Evolutionary conservation across 2,113 vertebrate genomes (phyloP), one percentile per base, ranked within the genome.

Genomic region (Orthonyx spaldingii): DNA sequence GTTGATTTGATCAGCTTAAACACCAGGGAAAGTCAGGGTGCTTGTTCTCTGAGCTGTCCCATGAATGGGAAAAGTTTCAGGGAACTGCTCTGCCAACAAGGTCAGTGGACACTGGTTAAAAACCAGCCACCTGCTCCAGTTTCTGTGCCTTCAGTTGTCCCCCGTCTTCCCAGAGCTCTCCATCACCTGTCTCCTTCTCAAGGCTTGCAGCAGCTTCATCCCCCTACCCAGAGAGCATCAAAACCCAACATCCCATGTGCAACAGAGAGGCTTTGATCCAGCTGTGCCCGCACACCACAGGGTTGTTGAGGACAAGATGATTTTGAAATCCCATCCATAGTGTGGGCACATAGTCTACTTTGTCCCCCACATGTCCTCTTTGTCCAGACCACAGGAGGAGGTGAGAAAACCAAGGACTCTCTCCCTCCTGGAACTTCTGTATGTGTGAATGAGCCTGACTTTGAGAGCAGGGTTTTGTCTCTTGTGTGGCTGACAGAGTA

Each of bases 81-180:
- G 32, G 42, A 86, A 8, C 20, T 76, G 16, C 37, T 88, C 57
- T 66, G 22, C 22, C n/a, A 66, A 27, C 26, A 41, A 23, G 30
- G 16, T 87, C 63, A 24, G 30, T 9, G 49, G 35, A 13, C 16
- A 6, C 7, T 69, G n/a, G 17, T 57, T 46, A 46, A 61, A 87
- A 56, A 1, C 0, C 19, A 60, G 28, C 19, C 1, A 1, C 32
- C 32, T 35, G 22, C 56, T 83, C 8, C 33, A 42, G 26, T 33
- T 82, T 39, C 49, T 83, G n/a, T 86, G 32, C 44, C 44, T 47
- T 49, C 30, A 8, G 21, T 6, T 65, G 41, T 27, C 30, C 7
- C 5, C 4, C 7, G 4, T 44, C 24, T 37, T 50, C n/a, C 44
- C 35, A 44, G 12, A 74, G n/a, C 49, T 63, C 28, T 56, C 30